Evolutionary conservation across 2,797 vertebrate genomes (phyloP).

Genomic region (Lepus oiostolus): DNA sequence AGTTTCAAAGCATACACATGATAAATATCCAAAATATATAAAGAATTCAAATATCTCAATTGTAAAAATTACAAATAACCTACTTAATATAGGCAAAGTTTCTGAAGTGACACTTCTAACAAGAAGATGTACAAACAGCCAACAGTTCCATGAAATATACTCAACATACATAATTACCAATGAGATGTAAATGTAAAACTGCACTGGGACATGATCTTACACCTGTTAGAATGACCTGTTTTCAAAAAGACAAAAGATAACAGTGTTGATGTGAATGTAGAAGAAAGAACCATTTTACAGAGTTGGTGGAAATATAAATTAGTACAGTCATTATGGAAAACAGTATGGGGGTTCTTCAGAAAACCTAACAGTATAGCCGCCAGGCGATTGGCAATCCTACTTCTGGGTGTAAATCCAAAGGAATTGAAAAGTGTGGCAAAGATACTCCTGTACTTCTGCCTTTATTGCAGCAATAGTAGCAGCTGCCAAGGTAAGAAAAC

Average conservation of each 20-base stretch:
- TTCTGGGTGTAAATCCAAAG: neutral
- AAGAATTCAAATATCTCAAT: neutral
- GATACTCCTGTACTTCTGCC: neutral
- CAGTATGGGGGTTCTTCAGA: too few relatives aligned
- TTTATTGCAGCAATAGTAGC: neutral
- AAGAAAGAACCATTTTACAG: too few relatives aligned
- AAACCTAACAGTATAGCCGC: too few relatives aligned
- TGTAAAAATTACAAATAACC: neutral
- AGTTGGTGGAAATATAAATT: neutral
- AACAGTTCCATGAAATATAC: neutral
- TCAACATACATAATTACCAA: neutral
- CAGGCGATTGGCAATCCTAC: neutral
- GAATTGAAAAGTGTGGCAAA: neutral
- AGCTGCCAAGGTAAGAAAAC: neutral
- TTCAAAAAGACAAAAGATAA: neutral
- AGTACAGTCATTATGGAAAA: too few relatives aligned
- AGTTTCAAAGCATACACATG: neutral
- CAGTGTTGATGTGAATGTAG: neutral
- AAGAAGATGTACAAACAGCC: neutral
- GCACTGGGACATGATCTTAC: neutral
- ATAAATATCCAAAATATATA: neutral
- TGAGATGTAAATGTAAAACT: neutral
- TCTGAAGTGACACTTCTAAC: neutral
- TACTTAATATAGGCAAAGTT: neutral
- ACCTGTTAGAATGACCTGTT: neutral